A percentile compares a stretch with the other conserved stretches of the same genome.
phyloP scores from a whole-genome alignment of 35 echinoderm and acorn worm genomes.

The Heliocidaris tuberculata region DNA sequence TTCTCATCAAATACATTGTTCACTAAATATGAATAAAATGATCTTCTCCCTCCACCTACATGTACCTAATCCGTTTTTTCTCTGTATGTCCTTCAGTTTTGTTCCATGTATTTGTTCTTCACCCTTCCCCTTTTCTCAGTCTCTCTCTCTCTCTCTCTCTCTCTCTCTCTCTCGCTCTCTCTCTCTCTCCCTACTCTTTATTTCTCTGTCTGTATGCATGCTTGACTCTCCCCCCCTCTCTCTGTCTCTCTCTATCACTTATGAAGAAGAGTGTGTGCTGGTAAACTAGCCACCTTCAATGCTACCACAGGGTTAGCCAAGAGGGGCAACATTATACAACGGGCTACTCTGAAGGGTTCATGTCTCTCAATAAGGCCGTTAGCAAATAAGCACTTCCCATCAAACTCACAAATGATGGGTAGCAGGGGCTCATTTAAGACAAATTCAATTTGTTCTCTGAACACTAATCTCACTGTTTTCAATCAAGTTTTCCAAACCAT shows the following conservation, averaged over 20 bases:
- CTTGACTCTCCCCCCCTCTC: neutral
- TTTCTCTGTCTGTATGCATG: neutral
- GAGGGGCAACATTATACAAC: neutral
- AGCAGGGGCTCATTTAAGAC: neutral
- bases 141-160: neutral
- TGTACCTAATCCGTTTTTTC: too few relatives aligned
- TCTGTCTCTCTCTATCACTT: neutral
- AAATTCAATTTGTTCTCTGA: neutral
- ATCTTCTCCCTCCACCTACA: too few relatives aligned
- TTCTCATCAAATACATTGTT: too few relatives aligned
- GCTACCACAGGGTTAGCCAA: neutral
- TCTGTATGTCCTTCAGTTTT: neutral
- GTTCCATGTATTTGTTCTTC: neutral
- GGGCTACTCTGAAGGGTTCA: neutral
- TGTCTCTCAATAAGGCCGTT: neutral
- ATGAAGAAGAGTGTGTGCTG: neutral
- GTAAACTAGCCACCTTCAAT: neutral
- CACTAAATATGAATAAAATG: too few relatives aligned
- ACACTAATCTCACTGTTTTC: neutral
- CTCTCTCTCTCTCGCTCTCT: neutral
- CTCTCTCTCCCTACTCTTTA: neutral
- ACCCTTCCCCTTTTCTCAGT: neutral
- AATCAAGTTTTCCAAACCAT: neutral
- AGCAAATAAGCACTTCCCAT: conserved; percentile 10
- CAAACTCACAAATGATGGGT: neutral